Conservation (phyloP, 2,888 invertebrate genomes). For the Amblyjoppa fuscipennis region DNA sequence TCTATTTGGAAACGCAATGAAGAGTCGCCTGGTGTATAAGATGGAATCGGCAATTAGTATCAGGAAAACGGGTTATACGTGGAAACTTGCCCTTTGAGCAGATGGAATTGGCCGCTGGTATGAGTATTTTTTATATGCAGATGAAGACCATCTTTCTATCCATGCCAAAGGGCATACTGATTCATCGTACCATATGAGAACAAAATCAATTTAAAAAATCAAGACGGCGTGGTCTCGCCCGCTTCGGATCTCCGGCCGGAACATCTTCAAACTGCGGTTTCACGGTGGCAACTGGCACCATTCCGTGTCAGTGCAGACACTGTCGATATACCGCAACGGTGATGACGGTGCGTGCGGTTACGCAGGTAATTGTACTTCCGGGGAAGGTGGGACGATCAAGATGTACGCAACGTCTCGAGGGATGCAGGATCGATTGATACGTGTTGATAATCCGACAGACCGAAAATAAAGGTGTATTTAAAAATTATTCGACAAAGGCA, state of each 20-base stretch:
- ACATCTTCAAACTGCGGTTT: conserved; percentile 35
- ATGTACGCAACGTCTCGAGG: neutral
- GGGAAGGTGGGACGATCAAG: neutral
- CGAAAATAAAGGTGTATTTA: neutral
- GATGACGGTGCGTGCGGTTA: conserved; percentile 23
- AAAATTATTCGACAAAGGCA: neutral
- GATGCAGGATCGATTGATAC: neutral
- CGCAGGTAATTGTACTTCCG: conserved; percentile 15
- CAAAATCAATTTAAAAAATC: neutral
- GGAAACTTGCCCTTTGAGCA: neutral
- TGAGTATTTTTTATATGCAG: neutral
- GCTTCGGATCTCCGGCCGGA: conserved; percentile 26
- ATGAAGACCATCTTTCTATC: too few relatives aligned
- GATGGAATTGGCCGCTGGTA: neutral
- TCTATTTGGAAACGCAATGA: neutral
- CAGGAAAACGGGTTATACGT: neutral
- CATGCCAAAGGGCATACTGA: neutral
- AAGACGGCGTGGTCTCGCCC: neutral
- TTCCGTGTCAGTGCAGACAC: conserved; percentile 20
- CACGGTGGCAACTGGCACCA: conserved; percentile 42
- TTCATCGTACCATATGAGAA: neutral
- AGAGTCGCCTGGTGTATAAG: neutral
- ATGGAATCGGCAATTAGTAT: neutral
- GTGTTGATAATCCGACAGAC: neutral
- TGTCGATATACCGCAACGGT: conserved; percentile 32